Base-by-base conservation (phyloP, 1,140 invertebrate species). In the Pseudomyrmex flavicornis region DNA sequence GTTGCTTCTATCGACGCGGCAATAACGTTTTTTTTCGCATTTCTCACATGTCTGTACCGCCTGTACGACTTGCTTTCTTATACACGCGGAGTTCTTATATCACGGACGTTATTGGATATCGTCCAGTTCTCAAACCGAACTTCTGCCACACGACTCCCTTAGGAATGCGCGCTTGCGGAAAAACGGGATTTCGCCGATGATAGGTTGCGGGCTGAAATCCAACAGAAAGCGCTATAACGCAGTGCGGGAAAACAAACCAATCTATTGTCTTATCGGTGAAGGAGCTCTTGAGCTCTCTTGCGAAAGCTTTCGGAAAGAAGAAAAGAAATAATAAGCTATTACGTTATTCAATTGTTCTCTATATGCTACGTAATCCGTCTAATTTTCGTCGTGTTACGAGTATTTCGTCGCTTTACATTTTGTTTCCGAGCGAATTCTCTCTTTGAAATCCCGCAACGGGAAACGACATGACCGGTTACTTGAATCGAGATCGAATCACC, bases 401-500 rank as follows among this genome's bases (percentile, higher is more conserved):
- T 35, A 35, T 35, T 35, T 7, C 0, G 35, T 35, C 35, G 35
- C 35, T 35, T 35, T 35, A 7, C 7, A 35, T 35, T 35, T 35
- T 35, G 35, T 35, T 35, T 3, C 35, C 35, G 35, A 35, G 35
- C 35, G 5, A 48, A 56, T 46, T 69, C 54, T 17, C 69, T n/a
- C 50, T 1, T 56, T 9, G 26, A n/a, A 44, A 12, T 17, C 10
- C 1, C 22, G 17, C 54, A n/a, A 20, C n/a, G 59, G n/a, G 46
- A 70, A 35, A 35, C 35, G 35, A 35, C 35, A 15, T 46, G n/a
- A 59, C n/a, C 54, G 70, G 20, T 68, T 79, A 61, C 20, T 80
- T 20, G 44, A 80, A 72, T 65, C 61, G 50, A 54, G 65, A 76
- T 80, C n/a, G 76, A 72, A 80, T 80, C 54, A n/a, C 50, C 15